These are phyloP conservation scores for Palythoa heliodiscus DNA, from an alignment of 92 coral and sea anemone genomes.

Conservation along the genomic window DNA sequence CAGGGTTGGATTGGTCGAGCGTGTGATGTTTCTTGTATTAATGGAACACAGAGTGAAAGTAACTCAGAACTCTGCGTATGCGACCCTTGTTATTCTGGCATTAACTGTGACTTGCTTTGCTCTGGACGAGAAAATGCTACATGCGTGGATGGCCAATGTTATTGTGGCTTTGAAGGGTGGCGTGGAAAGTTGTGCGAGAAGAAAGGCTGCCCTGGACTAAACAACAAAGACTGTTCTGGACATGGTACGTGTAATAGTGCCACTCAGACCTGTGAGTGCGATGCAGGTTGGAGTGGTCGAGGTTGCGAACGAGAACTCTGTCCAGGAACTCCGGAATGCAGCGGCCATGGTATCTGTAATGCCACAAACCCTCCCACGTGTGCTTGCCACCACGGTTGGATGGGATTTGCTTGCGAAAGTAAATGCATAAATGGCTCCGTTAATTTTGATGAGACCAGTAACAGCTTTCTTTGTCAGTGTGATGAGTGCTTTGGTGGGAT, in stretches of 20 bases:
- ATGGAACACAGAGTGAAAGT: conserved; percentile 51
- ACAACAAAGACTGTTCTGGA: conserved; percentile 66
- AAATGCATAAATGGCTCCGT: conserved; percentile 57
- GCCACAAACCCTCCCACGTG: conserved; percentile 55
- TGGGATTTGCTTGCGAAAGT: conserved; percentile 64
- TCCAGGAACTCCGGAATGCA: conserved; percentile 71
- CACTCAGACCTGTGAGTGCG: conserved; percentile 56
- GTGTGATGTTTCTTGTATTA: conserved; percentile 57
- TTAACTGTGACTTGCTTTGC: conserved; percentile 59
- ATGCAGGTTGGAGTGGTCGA: conserved; percentile 59
- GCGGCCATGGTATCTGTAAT: conserved; percentile 55
- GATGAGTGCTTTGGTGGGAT: conserved; percentile 58
- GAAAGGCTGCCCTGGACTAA: conserved; percentile 68
- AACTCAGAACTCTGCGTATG: conserved; percentile 63
- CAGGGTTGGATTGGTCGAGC: conserved; percentile 69
- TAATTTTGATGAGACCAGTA: conserved; percentile 23
- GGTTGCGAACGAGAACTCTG: conserved; percentile 65
- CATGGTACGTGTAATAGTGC: conserved; percentile 76
- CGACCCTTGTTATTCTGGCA: conserved; percentile 57
- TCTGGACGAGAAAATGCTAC: conserved; percentile 65
- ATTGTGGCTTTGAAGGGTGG: conserved; percentile 77
- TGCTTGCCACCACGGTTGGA: conserved; percentile 57
- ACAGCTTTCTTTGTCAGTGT: conserved; percentile 50
- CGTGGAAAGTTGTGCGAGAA: conserved; percentile 65
- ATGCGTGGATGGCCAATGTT: conserved; percentile 54